Evolutionary conservation across 2,888 invertebrate species (phyloP).

Genomic region (Liodrosophila aerea): DNA sequence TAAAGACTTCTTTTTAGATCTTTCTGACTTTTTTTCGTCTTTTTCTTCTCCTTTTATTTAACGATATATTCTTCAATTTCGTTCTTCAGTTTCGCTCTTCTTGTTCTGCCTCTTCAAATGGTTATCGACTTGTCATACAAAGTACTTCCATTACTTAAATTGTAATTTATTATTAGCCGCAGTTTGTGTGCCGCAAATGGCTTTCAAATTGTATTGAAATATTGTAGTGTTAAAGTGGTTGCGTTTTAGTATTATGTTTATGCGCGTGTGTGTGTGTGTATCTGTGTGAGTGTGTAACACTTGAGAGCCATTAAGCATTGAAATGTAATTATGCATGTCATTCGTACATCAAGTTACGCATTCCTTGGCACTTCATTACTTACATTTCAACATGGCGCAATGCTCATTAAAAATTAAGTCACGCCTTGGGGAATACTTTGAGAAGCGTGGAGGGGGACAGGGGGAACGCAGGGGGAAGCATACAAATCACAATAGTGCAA

Average conservation of each 20-base stretch:
- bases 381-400: slow-evolving; percentile 21
- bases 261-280: background rate
- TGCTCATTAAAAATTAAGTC: slow-evolving; percentile 57
- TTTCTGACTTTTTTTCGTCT: no score
- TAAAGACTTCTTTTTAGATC: no score
- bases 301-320: slow-evolving; percentile 38
- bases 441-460: background rate
- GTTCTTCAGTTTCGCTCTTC: no score
- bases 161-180: no score
- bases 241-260: no score
- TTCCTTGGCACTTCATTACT: slow-evolving; percentile 51
- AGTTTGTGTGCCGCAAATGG: no score
- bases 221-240: slow-evolving; percentile 24
- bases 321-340: slow-evolving; percentile 57
- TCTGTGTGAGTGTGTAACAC: slow-evolving; percentile 2
- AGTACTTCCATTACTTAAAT: no score
- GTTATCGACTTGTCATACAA: no score
- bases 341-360: slow-evolving; percentile 52
- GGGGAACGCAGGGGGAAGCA: slow-evolving; percentile 9
- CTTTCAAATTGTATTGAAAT: background rate
- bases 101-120: no score
- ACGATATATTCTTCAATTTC: no score
- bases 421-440: slow-evolving; percentile 32
- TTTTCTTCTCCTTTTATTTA: no score
- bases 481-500: slow-evolving; percentile 59